Percentiles rank a stretch among this genome's conserved stretches.
Conservation (phyloP, 2,113 vertebrate species). For the Lipophrys pholis region DNA sequence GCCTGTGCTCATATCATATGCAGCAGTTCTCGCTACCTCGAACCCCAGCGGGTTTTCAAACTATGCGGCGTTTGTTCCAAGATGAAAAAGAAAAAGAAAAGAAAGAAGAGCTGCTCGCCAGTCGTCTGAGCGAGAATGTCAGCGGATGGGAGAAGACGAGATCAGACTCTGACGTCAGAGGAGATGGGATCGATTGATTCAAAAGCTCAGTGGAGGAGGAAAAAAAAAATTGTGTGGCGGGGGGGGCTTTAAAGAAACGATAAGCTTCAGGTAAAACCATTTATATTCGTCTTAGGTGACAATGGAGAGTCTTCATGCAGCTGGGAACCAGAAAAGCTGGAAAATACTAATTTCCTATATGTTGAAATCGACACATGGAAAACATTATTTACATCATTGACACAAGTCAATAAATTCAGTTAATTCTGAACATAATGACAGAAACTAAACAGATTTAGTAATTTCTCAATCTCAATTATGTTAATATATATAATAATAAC, state of each 20-base stretch:
- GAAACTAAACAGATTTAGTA: no score
- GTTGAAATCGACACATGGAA: no score
- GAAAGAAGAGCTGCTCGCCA: slow-evolving; percentile 20
- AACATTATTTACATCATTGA: no score
- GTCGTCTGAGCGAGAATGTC: slow-evolving; percentile 53
- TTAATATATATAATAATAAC: no score
- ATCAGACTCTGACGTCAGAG: slow-evolving; percentile 49
- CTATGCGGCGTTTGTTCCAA: slow-evolving; percentile 65
- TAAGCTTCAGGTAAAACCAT: no score
- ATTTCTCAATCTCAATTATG: no score
- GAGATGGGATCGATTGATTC: slow-evolving; percentile 49
- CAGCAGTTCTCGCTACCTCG: slow-evolving; percentile 50
- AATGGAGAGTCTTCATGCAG: no score
- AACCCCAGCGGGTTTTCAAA: slow-evolving; percentile 54
- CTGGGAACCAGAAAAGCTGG: no score
- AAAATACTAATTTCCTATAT: no score
- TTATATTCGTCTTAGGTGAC: no score
- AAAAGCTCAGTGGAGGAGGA: slow-evolving; percentile 43
- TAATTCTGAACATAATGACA: no score
- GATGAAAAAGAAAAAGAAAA: background rate
- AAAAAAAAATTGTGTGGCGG: slow-evolving; percentile 13
- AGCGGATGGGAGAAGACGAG: slow-evolving; percentile 32
- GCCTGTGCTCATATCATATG: slow-evolving; percentile 54
- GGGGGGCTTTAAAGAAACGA: background rate
- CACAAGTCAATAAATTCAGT: no score